A percentile compares a stretch with the other conserved stretches of the same genome.
Conservation (phyloP, 2,797 vertebrate species). For the Chloroceryle inda region DNA sequence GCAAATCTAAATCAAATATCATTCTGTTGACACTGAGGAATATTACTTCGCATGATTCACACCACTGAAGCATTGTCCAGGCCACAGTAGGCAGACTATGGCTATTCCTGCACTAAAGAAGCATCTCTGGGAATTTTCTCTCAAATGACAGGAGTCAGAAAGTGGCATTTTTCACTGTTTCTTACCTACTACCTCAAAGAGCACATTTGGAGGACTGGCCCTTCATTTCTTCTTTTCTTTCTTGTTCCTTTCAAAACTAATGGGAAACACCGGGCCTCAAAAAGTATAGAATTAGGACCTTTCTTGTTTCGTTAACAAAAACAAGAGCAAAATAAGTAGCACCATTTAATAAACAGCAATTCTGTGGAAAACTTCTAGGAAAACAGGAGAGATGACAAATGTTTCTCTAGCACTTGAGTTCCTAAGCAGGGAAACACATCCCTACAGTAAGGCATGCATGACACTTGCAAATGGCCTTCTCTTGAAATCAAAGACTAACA, state of each 20-base stretch:
- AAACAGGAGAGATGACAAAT: conserved; percentile 31
- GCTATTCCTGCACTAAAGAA: neutral
- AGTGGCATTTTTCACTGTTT: neutral
- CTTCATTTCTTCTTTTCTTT: neutral
- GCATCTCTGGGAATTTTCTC: neutral
- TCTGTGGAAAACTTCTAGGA: conserved; percentile 34
- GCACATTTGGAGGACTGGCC: neutral
- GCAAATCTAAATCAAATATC: conserved; percentile 34
- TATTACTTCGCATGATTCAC: neutral
- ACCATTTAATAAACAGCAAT: neutral
- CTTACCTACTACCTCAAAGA: neutral
- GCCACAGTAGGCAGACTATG: neutral
- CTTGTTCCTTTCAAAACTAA: neutral
- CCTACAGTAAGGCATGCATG: neutral
- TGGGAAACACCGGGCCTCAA: neutral
- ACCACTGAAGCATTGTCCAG: neutral
- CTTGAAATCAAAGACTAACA: conserved; percentile 12
- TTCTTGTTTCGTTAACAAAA: conserved; percentile 5
- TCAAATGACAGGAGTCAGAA: neutral
- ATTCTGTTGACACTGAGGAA: conserved; percentile 15
- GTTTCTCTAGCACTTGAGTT: neutral
- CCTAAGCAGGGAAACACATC: conserved; percentile 1
- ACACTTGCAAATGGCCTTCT: conserved; percentile 29
- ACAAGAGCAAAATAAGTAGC: neutral
- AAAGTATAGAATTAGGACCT: neutral